phyloP scores from a whole-genome alignment of 2,888 invertebrate genomes.

The Hecatera dysodea region DNA sequence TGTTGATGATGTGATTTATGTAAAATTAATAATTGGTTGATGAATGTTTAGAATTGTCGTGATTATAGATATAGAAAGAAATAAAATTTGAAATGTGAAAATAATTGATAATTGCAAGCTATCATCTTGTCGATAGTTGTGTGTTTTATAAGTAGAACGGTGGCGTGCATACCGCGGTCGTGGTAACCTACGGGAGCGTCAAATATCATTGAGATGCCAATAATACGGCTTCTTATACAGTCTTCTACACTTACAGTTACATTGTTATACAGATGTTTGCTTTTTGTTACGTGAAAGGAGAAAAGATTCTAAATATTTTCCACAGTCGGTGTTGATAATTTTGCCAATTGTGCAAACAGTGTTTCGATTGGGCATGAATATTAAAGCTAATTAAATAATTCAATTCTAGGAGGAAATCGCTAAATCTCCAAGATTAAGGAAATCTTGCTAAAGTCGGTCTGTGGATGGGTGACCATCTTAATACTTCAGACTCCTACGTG shows the following conservation, averaged over 20 bases:
- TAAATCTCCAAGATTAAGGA: no score
- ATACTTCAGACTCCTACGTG: no score
- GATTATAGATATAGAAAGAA: conserved; percentile 11
- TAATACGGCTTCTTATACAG: conserved; percentile 27
- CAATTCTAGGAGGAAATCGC: no score
- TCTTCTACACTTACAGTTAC: background rate
- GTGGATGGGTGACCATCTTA: no score
- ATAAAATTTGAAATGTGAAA: conserved; percentile 32
- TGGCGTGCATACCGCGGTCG: conserved; percentile 28
- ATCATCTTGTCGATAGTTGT: conserved; percentile 15
- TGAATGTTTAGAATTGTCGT: background rate
- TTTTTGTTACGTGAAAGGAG: conserved; percentile 13
- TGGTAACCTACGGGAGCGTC: conserved; percentile 9
- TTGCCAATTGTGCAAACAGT: background rate
- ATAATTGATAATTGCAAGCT: conserved; percentile 40
- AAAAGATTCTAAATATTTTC: conserved; percentile 8
- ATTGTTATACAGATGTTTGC: background rate
- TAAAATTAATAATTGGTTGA: background rate
- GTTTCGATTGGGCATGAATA: background rate
- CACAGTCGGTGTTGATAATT: background rate
- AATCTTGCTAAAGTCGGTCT: no score
- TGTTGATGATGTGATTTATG: background rate
- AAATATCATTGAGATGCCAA: conserved; percentile 51
- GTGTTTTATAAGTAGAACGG: conserved; percentile 13
- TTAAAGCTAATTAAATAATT: no score